phyloP scores from a whole-genome alignment of 2,113 vertebrate species.

The Semicossyphus pulcher region DNA sequence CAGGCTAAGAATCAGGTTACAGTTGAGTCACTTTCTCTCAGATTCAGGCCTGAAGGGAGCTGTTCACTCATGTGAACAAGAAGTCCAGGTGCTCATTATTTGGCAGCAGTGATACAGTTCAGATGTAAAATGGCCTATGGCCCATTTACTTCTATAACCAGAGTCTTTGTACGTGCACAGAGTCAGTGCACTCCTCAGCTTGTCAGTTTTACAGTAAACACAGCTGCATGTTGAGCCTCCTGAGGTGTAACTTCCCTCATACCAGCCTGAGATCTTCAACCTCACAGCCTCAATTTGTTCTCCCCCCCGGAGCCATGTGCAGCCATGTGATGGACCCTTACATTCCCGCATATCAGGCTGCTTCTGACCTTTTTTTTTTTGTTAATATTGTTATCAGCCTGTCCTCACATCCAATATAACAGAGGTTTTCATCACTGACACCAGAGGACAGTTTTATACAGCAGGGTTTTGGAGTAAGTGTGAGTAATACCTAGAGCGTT shows the following conservation, averaged over 20 bases:
- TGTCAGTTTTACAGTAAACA: constrained; percentile 14
- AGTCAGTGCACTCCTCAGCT: background rate
- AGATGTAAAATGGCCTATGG: background rate
- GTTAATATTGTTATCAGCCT: constrained; percentile 46
- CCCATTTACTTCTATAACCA: constrained; percentile 22
- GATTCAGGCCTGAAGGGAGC: background rate
- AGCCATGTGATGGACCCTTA: background rate
- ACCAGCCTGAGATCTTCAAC: constrained; percentile 32
- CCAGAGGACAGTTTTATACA: background rate
- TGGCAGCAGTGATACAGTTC: constrained; percentile 23
- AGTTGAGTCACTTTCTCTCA: background rate
- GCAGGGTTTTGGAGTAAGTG: background rate
- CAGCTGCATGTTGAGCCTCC: constrained; percentile 25
- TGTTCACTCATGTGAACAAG: constrained; percentile 13
- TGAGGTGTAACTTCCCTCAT: constrained; percentile 4
- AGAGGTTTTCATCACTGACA: background rate
- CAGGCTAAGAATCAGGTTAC: background rate
- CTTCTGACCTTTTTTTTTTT: constrained; percentile 32
- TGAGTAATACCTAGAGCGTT: too few species aligned
- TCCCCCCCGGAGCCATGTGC: constrained; percentile 15
- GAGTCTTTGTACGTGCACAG: background rate
- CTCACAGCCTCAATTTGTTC: constrained; percentile 27
- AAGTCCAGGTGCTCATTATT: constrained; percentile 35
- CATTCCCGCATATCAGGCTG: background rate
- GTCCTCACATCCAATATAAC: constrained; percentile 3